Percentiles rank a stretch among this genome's conserved stretches.
These are phyloP conservation scores for Cepphus grylle DNA, from an alignment of 2,113 vertebrate species.

Conservation along the genomic window DNA sequence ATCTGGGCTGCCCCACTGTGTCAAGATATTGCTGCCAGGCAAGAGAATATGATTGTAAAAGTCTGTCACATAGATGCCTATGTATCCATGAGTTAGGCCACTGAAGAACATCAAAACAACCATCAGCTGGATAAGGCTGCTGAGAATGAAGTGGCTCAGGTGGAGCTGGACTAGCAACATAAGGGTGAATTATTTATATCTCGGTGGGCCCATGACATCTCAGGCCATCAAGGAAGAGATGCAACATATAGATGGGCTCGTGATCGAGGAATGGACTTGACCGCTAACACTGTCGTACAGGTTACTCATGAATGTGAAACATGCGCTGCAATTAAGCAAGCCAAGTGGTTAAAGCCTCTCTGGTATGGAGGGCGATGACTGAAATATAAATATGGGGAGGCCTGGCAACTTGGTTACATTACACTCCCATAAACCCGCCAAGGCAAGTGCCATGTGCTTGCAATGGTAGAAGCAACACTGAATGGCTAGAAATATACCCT, in stretches of 20 bases:
- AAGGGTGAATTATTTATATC: background rate
- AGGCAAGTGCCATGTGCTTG: background rate
- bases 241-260: background rate
- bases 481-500: background rate
- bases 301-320: background rate
- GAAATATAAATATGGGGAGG: background rate
- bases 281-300: background rate
- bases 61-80: too few relatives aligned
- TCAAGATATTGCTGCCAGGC: too few relatives aligned
- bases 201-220: background rate
- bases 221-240: background rate
- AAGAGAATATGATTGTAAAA: too few relatives aligned
- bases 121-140: background rate
- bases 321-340: too few relatives aligned
- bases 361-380: background rate
- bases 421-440: background rate
- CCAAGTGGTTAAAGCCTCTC: background rate
- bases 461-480: background rate
- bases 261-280: background rate
- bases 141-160: background rate
- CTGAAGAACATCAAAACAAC: too few relatives aligned
- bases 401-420: background rate
- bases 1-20: background rate
- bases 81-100: too few relatives aligned
- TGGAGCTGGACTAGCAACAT: background rate